These are phyloP conservation scores for Cheilosia impressa DNA, from an alignment of 2,888 invertebrate genomes.

Conservation along the genomic window DNA sequence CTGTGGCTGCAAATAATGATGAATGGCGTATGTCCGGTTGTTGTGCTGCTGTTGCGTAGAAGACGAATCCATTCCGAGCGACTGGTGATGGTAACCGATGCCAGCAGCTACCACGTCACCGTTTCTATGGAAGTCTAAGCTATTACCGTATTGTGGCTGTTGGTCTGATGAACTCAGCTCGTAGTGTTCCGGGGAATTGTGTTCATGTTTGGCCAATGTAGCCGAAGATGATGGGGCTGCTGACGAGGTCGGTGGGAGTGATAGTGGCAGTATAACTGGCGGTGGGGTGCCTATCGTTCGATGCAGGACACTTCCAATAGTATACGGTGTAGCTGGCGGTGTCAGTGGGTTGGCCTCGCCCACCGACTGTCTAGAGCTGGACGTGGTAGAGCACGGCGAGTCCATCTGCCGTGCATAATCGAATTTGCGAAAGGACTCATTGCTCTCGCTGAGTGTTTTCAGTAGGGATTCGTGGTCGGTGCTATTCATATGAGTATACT, in stretches of 20 bases:
- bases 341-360: conserved; percentile 79
- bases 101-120: conserved; percentile 47
- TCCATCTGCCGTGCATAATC: conserved; percentile 79
- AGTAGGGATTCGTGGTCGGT: conserved; percentile 79
- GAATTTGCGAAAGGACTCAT: conserved; percentile 76
- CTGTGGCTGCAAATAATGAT: conserved; percentile 72
- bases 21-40: conserved; percentile 70
- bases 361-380: conserved; percentile 80
- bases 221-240: conserved; percentile 51
- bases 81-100: conserved; percentile 61
- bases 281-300: conserved; percentile 65
- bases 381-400: conserved; percentile 81
- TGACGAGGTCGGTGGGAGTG: conserved; percentile 53
- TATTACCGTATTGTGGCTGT: conserved; percentile 60
- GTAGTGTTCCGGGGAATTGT: conserved; percentile 68
- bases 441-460: conserved; percentile 79
- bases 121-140: conserved; percentile 67
- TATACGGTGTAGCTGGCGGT: conserved; percentile 82
- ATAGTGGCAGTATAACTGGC: conserved; percentile 48
- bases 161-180: conserved; percentile 57
- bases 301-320: conserved; percentile 49
- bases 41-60: conserved; percentile 46
- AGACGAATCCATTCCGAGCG: conserved; percentile 58
- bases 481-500: conserved; percentile 56
- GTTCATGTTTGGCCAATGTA: conserved; percentile 63